These are phyloP conservation scores for Pungitius pungitius DNA, from an alignment of 2,113 vertebrate species.

Conservation along the genomic window DNA sequence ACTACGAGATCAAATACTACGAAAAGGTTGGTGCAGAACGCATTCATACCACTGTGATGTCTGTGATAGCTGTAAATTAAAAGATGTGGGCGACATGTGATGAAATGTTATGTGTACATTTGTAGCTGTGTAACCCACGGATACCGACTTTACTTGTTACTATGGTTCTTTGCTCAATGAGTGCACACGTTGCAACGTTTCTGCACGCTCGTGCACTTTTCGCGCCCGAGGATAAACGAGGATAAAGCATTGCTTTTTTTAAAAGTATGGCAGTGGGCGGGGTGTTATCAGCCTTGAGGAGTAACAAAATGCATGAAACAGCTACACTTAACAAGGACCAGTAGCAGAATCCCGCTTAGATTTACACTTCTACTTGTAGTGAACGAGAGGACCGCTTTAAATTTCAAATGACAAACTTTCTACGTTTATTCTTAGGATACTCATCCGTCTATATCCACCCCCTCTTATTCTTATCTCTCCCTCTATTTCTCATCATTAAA, in stretches of 20 bases:
- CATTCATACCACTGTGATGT: neutral
- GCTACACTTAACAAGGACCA: neutral
- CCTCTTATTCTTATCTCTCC: neutral
- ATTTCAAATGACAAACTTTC: neutral
- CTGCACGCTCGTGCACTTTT: neutral
- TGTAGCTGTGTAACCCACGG: neutral
- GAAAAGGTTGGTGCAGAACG: constrained; percentile 90
- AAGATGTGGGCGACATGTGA: neutral
- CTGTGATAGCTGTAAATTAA: neutral
- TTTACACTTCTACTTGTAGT: neutral
- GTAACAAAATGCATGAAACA: neutral
- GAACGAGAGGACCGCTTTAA: too few species aligned
- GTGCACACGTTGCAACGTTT: neutral
- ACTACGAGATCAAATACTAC: constrained; percentile 99
- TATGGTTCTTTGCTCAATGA: neutral
- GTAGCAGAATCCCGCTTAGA: neutral
- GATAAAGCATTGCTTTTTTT: neutral
- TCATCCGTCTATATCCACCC: constrained; percentile 53
- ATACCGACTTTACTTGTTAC: neutral
- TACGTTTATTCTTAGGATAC: neutral
- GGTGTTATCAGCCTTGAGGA: neutral
- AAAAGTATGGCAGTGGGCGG: neutral
- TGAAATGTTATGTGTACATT: neutral
- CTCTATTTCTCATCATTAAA: constrained; percentile 2
- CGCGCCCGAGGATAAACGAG: too few species aligned